Evolutionary conservation across 2,797 vertebrate genomes (phyloP).

Genomic region (Onychomys torridus): DNA sequence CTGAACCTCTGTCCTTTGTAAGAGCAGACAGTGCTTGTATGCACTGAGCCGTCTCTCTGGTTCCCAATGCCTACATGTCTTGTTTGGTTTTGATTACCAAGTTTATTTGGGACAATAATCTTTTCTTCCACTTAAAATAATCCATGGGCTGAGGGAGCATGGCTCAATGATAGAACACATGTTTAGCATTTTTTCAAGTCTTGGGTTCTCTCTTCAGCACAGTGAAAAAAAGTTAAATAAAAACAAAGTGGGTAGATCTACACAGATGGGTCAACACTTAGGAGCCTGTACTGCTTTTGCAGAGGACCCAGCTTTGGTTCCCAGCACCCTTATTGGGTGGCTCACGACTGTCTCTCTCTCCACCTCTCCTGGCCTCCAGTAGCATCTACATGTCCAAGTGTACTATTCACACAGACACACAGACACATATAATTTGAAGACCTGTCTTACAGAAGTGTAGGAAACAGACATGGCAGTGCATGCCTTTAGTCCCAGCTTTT

Average conservation of each 20-base stretch:
- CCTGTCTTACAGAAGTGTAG: not conserved
- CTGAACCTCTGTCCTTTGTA: not conserved
- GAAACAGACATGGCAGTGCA: not conserved
- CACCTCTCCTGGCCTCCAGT: not conserved
- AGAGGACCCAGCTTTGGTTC: not conserved
- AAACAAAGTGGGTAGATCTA: not conserved
- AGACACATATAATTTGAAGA: not conserved
- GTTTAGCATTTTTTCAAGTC: not conserved
- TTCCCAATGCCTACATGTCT: not conserved
- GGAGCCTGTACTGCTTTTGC: not conserved
- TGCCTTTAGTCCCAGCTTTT: not conserved
- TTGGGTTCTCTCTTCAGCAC: not conserved
- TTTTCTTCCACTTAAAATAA: constrained; percentile 40
- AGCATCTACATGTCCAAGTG: not conserved
- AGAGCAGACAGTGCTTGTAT: not conserved
- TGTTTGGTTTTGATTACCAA: constrained; percentile 54
- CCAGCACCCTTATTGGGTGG: no score
- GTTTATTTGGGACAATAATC: constrained; percentile 36
- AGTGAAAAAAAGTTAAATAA: not conserved
- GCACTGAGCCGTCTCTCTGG: not conserved
- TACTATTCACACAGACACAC: not conserved
- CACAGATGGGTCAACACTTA: not conserved
- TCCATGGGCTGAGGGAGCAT: no score
- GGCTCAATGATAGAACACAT: not conserved
- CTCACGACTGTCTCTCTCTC: not conserved